These are phyloP conservation scores for Coptodon rendalli DNA, from an alignment of 2,113 vertebrate species.

Conservation along the genomic window DNA sequence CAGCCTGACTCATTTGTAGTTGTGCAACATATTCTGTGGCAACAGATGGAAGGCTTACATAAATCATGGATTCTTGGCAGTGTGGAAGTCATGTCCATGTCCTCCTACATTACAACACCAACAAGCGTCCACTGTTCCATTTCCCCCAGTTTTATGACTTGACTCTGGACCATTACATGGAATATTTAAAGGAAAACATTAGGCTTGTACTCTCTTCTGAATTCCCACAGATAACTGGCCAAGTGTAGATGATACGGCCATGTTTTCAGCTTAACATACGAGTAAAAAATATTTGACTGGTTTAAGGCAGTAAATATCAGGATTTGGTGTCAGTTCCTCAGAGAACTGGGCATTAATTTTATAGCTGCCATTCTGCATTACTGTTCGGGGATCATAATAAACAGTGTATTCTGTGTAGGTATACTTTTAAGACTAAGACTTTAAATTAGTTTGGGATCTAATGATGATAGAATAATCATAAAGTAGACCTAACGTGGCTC, in stretches of 20 bases:
- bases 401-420: background rate
- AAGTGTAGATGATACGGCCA: background rate
- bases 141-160: background rate
- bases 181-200: background rate
- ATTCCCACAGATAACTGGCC: background rate
- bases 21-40: slow-evolving; percentile 50
- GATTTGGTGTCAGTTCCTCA: background rate
- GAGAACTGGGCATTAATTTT: background rate
- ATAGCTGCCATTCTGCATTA: background rate
- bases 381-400: background rate
- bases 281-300: background rate
- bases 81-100: slow-evolving; percentile 44
- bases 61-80: slow-evolving; percentile 58
- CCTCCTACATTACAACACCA: slow-evolving; percentile 42
- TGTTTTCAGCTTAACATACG: background rate
- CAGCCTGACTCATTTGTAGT: slow-evolving; percentile 41
- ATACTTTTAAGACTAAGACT: background rate
- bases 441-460: background rate
- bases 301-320: background rate
- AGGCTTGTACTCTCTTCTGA: background rate
- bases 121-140: slow-evolving; percentile 28
- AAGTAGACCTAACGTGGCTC: background rate
- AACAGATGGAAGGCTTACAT: slow-evolving; percentile 64
- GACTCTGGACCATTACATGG: slow-evolving; percentile 7
- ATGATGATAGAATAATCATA: background rate